Conservation (phyloP, 1,140 invertebrate species). For the Nylanderia fulva region DNA sequence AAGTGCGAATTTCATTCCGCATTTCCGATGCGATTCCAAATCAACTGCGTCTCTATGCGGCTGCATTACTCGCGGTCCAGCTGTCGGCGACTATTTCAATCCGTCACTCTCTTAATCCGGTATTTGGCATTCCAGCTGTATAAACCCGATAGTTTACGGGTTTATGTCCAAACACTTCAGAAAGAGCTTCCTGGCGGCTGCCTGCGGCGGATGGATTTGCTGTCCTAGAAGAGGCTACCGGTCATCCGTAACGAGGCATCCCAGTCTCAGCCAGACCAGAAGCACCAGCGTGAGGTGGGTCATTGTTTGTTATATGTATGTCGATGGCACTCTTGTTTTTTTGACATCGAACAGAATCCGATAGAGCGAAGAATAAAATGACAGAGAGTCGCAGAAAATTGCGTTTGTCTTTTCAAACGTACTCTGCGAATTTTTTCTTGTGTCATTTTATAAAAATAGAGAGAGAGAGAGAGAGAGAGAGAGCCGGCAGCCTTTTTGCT, state of each 20-base stretch:
- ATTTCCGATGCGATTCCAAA: conserved; percentile 4
- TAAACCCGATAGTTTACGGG: conserved; percentile 93
- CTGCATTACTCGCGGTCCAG: background rate
- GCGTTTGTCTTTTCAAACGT: background rate
- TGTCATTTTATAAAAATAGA: conserved; percentile 10
- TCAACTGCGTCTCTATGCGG: background rate
- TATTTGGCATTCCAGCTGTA: conserved; percentile 86
- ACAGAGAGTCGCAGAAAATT: background rate
- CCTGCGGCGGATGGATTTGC: conserved; percentile 81
- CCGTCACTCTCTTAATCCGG: background rate
- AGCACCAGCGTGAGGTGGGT: conserved; percentile 82
- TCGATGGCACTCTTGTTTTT: background rate
- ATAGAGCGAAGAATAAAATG: background rate
- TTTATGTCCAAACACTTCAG: conserved; percentile 94
- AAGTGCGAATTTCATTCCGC: conserved; percentile 18
- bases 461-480: too few species aligned
- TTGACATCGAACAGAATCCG: background rate
- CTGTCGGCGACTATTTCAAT: background rate
- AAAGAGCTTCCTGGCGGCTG: conserved; percentile 86
- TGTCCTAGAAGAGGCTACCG: conserved; percentile 76
- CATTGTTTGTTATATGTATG: background rate
- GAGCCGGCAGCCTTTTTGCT: background rate
- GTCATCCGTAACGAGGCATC: conserved; percentile 79
- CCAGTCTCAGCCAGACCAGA: conserved; percentile 82
- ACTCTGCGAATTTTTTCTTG: background rate